Evolutionary conservation across 2,888 invertebrate species (phyloP), one percentile per base, ranked within the genome.

Genomic region (Noctua pronuba): DNA sequence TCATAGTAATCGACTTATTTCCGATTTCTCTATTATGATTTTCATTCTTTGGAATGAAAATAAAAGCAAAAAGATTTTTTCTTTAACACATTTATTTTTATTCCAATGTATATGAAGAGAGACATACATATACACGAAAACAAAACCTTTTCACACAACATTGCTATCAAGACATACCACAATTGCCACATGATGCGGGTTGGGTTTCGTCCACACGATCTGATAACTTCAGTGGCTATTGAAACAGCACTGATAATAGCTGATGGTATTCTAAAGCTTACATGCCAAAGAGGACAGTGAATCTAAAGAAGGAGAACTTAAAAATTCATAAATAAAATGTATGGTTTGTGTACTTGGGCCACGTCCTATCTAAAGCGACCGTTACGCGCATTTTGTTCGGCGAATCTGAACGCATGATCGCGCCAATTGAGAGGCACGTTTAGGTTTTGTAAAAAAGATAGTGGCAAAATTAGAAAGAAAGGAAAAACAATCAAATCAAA

Each of bases 151-250:
- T 44, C 70, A 69, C 31, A 72, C 55, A 73, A 60, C 35, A 49
- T 46, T 75, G 46, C 66, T 79, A 82, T 73, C 68, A 75, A 24
- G 21, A 52, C 18, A 41, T 46, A 28, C 62, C 46, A 85, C 70
- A 78, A 66, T 69, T 38, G 55, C 35, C 28, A 16, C 35, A 62
- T 76, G 67, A 82, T 69, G 58, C 71, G 71, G 73, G 78, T 75
- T 72, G 75, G 77, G 71, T 86, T 69, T 68, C 72, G 46, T 74
- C 69, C 79, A 72, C 71, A 65, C 73, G 38, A 86, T 86, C 82
- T 64, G 83, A 84, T 87, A 31, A 60, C 83, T 75, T 60, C 71
- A 77, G 24, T 52, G 52, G 16, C 72, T 73, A 76, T 64, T 60
- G 65, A 38, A 73, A 31, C 58, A 44, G 68, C 44, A 24, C 46